These are phyloP conservation scores for Delichon dasypus DNA, from an alignment of 2,797 vertebrate species.

Conservation along the genomic window DNA sequence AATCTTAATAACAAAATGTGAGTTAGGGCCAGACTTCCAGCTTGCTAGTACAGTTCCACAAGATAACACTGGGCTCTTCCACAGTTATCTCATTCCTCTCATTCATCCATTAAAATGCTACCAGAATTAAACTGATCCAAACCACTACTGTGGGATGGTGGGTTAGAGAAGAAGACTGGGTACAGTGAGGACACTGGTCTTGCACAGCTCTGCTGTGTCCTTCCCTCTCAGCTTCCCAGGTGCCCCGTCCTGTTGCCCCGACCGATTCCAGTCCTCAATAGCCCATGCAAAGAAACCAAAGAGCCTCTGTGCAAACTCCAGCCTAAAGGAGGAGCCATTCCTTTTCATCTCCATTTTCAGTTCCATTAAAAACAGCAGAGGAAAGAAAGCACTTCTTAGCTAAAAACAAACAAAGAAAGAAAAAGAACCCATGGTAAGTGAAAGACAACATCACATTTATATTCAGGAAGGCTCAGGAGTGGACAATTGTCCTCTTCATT, in stretches of 20 bases:
- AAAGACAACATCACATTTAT: constrained; percentile 17
- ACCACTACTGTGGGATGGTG: not conserved
- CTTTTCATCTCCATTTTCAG: not conserved
- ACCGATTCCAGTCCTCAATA: not conserved
- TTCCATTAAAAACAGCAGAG: not conserved
- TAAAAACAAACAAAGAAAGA: not conserved
- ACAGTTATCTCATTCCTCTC: not conserved
- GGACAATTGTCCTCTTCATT: constrained; percentile 34
- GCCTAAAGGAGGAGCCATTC: not conserved
- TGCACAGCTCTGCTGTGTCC: fast-evolving
- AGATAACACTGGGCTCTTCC: not conserved
- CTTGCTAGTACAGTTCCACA: not conserved
- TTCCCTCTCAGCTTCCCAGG: not conserved
- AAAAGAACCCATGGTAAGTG: not conserved
- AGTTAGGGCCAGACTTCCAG: not conserved
- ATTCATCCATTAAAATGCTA: not conserved
- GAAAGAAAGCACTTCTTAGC: not conserved
- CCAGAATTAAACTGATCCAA: not conserved
- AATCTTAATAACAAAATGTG: not conserved
- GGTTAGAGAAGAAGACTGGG: not conserved
- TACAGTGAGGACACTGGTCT: not conserved
- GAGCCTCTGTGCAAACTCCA: not conserved
- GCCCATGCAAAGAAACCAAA: fast-evolving
- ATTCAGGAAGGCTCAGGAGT: not conserved
- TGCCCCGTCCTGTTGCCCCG: fast-evolving